These are phyloP conservation scores for Athetis lepigone DNA, from an alignment of 2,888 invertebrate species.

Conservation along the genomic window DNA sequence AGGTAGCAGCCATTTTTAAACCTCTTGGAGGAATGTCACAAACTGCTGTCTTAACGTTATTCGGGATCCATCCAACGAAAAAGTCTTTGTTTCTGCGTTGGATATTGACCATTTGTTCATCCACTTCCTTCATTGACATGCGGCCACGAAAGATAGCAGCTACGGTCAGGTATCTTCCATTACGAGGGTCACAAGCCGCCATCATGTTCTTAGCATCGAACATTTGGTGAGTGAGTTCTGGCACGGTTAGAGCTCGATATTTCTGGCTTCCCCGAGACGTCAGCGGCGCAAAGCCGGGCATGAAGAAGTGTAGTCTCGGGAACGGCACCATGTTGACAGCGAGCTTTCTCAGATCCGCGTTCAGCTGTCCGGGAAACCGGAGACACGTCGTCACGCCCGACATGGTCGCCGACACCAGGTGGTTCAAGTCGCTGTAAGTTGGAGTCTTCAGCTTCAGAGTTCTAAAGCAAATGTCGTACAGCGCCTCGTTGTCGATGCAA, in stretches of 20 bases:
- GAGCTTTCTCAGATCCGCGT: constrained; percentile 93
- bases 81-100: constrained; percentile 94
- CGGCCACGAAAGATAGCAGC: constrained; percentile 96
- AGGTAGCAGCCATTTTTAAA: constrained; percentile 96
- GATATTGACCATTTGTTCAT: constrained; percentile 94
- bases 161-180: constrained; percentile 96
- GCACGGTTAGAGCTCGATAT: constrained; percentile 96
- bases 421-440: constrained; percentile 94
- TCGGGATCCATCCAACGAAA: constrained; percentile 95
- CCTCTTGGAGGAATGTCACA: constrained; percentile 94
- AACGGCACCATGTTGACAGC: constrained; percentile 92
- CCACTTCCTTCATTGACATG: constrained; percentile 98
- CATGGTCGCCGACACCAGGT: constrained; percentile 82
- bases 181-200: constrained; percentile 97
- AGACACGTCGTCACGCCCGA: constrained; percentile 85
- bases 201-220: constrained; percentile 99
- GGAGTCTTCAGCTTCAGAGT: constrained; percentile 93
- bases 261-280: constrained; percentile 95
- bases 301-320: constrained; percentile 91
- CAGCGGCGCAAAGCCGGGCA: constrained; percentile 92
- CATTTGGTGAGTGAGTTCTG: constrained; percentile 96
- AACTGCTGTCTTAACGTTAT: constrained; percentile 94
- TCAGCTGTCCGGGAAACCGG: constrained; percentile 83
- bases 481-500: constrained; percentile 94
- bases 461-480: constrained; percentile 94